These are phyloP conservation scores for Camptogramma bilineatum DNA, from an alignment of 2,888 invertebrate genomes.

Conservation along the genomic window DNA sequence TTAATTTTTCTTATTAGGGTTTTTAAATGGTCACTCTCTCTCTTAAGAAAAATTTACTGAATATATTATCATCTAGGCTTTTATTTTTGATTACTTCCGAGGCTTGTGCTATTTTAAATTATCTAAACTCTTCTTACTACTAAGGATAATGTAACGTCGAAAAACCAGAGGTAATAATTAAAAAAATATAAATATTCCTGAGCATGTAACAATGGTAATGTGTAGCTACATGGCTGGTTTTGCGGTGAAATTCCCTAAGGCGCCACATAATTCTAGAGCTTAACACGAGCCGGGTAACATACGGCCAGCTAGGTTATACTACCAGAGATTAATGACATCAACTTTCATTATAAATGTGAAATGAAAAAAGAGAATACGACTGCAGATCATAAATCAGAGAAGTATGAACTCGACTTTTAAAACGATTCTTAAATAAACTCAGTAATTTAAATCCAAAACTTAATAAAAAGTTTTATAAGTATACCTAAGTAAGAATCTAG, in stretches of 20 bases:
- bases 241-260: constrained; percentile 64
- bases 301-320: constrained; percentile 60
- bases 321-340: constrained; percentile 35
- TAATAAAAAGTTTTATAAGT: too few species aligned
- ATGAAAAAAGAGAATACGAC: constrained; percentile 24
- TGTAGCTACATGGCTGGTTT: constrained; percentile 49
- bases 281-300: constrained; percentile 68
- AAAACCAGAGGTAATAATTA: not conserved
- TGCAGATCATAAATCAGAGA: constrained; percentile 7
- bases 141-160: not conserved
- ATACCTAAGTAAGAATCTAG: too few species aligned
- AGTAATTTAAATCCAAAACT: not conserved
- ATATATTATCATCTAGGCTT: too few species aligned
- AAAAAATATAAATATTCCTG: not conserved
- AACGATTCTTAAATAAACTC: not conserved
- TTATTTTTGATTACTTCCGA: too few species aligned
- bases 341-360: constrained; percentile 46
- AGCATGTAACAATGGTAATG: constrained; percentile 10
- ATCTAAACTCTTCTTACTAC: not conserved
- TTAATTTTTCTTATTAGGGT: too few species aligned
- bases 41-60: too few species aligned
- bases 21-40: too few species aligned
- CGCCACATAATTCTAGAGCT: constrained; percentile 70
- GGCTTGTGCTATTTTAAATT: not conserved
- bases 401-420: not conserved